Base-by-base conservation (phyloP, 2,888 invertebrate species). In the Chymomyza amoena region DNA sequence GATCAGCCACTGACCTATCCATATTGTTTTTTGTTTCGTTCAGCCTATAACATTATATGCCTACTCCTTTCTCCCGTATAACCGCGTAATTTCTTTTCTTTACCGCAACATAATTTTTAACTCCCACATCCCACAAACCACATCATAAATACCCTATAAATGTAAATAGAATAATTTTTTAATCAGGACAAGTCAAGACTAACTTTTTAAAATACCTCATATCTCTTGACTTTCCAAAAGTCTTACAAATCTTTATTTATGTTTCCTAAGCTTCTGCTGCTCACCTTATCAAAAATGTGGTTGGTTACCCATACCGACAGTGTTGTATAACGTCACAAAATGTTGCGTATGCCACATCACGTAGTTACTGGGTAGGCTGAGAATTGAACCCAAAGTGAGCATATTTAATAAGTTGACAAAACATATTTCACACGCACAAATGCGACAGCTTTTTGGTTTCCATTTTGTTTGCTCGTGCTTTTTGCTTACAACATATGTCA, bases 341-440 rank as follows among this genome's bases (percentile, higher is more conserved):
- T 45, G 77, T 75, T 84, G 32, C 68, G 70, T 73, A 84, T 70
- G 72, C 72, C 75, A 67, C 59, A 72, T 71, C 82, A 83, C 82
- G 88, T 83, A 78, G 62, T 60, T 69, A 63, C 64, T 50, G 18
- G 50, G 61, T 16, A 45, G 16, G 45, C 5, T 13, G n/a, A 39
- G 61, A 54, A 57, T 57, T 15, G 20, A 25, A 57, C 57, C 60
- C 54, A 72, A 72, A 84, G 72, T 76, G 87, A 88, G 84, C 87
- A 86, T 84, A 84, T 84, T 88, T 84, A 84, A 84, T 84, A 88
- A 86, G 84, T 83, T 88, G 84, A 84, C 88, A 84, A 84, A 88
- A 84, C 83, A 84, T 84, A 84, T 84, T 84, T 84, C 83, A 88
- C 86, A 88, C 86, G 81, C 88, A 87, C 86, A 83, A 86, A 74